phyloP scores from a whole-genome alignment of 2,797 vertebrate genomes.

The Catamblyrhynchus diadema region DNA sequence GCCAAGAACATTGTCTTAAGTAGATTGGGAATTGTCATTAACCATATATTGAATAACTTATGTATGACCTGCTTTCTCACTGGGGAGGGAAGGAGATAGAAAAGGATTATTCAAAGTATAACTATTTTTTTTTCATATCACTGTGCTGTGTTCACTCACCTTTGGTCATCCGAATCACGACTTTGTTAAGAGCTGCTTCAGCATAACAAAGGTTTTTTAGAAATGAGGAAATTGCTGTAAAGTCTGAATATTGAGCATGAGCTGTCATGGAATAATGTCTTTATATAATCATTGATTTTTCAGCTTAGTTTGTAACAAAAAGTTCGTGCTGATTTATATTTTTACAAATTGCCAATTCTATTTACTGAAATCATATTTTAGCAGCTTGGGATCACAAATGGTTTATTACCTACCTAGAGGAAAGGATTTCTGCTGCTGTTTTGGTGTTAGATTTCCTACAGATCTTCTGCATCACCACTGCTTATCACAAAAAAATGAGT shows the following conservation, averaged over 20 bases:
- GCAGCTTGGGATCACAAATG: neutral
- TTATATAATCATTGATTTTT: neutral
- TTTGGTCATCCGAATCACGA: neutral
- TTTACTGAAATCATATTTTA: constrained; percentile 23
- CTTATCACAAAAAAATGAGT: constrained; percentile 4
- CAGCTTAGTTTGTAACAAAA: neutral
- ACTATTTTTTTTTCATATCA: neutral
- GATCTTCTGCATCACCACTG: neutral
- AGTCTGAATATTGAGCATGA: neutral
- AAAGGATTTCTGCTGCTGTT: neutral
- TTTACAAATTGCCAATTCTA: neutral
- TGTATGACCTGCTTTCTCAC: neutral
- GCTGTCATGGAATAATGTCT: neutral
- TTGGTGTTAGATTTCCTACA: neutral
- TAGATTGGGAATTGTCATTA: neutral
- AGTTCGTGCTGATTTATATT: neutral
- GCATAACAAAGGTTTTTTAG: neutral
- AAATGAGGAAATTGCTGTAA: neutral
- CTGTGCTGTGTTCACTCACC: neutral
- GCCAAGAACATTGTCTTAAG: neutral
- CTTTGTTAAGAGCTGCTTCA: neutral
- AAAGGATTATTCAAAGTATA: neutral
- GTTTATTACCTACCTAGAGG: neutral
- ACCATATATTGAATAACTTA: neutral
- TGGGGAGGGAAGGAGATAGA: neutral